Conservation (phyloP, 2,888 invertebrate species). For the Hesperia comma region DNA sequence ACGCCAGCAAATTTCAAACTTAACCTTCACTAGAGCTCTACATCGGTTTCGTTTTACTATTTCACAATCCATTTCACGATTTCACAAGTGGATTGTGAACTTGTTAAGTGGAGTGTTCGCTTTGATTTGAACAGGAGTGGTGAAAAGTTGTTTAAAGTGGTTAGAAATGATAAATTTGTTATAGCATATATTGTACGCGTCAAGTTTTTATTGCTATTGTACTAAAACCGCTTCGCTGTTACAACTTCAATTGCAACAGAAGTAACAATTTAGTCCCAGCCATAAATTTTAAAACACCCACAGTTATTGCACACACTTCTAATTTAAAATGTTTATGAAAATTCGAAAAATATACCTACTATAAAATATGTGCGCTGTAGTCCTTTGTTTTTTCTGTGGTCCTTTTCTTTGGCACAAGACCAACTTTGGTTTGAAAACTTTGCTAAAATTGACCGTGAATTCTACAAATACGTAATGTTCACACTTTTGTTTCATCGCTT, state of each 20-base stretch:
- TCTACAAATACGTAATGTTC: neutral
- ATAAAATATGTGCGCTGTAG: too few species aligned
- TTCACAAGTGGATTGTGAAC: slow-evolving; percentile 31
- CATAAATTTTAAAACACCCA: too few species aligned
- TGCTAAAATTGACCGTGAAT: too few species aligned
- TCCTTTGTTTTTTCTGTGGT: too few species aligned
- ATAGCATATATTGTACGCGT: neutral
- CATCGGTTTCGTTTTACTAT: slow-evolving; percentile 29
- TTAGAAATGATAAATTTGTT: slow-evolving; percentile 16
- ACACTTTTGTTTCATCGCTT: neutral
- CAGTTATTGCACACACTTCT: too few species aligned
- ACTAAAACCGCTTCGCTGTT: too few species aligned
- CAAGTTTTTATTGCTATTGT: neutral
- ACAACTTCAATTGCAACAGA: too few species aligned
- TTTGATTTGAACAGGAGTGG: slow-evolving; percentile 29
- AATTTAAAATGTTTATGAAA: too few species aligned
- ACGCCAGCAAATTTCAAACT: slow-evolving; percentile 24
- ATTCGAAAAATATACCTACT: too few species aligned
- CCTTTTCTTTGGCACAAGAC: too few species aligned
- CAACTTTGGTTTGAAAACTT: too few species aligned
- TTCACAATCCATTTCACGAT: slow-evolving; percentile 26
- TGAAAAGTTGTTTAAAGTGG: slow-evolving; percentile 2
- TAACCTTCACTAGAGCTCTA: slow-evolving; percentile 24
- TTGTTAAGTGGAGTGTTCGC: slow-evolving; percentile 19
- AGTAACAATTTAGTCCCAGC: too few species aligned